phyloP scores from a whole-genome alignment of 2,888 invertebrate genomes.

The Dasypolia templi region DNA sequence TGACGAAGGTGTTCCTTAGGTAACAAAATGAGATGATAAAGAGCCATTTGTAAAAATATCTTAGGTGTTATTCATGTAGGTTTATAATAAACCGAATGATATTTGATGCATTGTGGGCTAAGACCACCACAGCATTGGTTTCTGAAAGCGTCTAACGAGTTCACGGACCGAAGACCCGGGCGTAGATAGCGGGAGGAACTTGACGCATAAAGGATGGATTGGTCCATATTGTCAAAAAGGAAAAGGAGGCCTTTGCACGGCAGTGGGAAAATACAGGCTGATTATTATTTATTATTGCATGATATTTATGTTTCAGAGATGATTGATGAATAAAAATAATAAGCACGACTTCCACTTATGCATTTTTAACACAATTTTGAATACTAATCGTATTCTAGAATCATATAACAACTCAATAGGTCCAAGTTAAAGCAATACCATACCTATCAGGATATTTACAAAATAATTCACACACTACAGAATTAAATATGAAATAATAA shows the following conservation, averaged over 20 bases:
- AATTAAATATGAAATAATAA: conserved; percentile 17
- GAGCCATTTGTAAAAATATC: conserved; percentile 26
- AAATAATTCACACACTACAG: conserved; percentile 9
- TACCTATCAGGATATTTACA: not conserved
- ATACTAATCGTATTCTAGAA: conserved; percentile 1
- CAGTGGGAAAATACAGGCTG: too few species aligned
- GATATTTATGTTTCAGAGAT: too few species aligned
- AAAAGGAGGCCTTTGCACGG: too few species aligned
- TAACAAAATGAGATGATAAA: conserved; percentile 48
- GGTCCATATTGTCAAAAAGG: too few species aligned
- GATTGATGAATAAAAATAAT: not conserved
- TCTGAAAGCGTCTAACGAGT: too few species aligned
- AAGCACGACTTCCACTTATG: not conserved
- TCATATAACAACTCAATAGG: not conserved
- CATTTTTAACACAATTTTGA: not conserved
- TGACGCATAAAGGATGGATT: too few species aligned
- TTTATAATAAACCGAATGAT: not conserved
- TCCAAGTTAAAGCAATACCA: too few species aligned
- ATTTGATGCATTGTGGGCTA: too few species aligned
- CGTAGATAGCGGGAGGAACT: too few species aligned
- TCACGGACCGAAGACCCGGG: too few species aligned
- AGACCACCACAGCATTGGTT: too few species aligned
- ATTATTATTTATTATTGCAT: too few species aligned
- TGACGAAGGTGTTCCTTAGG: conserved; percentile 60
- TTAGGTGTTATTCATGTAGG: conserved; percentile 9